Percentiles rank a stretch among this genome's conserved stretches.
These are phyloP conservation scores for Drosophila barbarae DNA, from an alignment of 2,888 invertebrate genomes.

Conservation along the genomic window DNA sequence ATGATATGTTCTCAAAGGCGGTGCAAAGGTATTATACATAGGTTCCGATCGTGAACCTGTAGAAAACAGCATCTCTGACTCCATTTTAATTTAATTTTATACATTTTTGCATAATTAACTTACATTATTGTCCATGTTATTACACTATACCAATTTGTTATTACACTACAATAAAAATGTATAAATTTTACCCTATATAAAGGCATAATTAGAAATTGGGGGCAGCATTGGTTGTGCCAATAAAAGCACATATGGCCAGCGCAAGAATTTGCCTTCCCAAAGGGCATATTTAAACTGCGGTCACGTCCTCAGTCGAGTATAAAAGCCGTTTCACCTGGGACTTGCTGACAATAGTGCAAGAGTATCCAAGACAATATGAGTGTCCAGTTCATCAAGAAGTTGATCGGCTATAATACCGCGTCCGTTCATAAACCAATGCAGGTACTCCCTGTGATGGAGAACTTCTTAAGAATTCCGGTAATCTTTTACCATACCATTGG, in stretches of 20 bases:
- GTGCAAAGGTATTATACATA: no score
- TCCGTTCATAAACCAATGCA: neutral
- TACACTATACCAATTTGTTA: no score
- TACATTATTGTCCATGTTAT: no score
- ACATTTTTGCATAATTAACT: no score
- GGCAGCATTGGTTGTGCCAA: neutral
- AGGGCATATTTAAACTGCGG: neutral
- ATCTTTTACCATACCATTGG: conserved; percentile 23
- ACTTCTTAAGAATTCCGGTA: conserved; percentile 27
- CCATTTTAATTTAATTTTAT: no score
- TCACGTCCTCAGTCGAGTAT: neutral
- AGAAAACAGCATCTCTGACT: no score
- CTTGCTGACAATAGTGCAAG: neutral
- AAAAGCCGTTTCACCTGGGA: neutral
- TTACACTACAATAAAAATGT: no score
- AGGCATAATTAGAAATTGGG: no score
- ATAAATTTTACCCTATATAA: no score
- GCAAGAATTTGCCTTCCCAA: neutral
- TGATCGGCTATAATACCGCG: no score
- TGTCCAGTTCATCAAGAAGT: neutral
- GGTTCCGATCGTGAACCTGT: no score
- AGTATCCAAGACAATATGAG: neutral
- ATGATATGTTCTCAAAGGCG: no score
- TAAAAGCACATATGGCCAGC: neutral
- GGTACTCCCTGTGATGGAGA: neutral